A percentile compares a stretch with the other conserved stretches of the same genome.
Evolutionary conservation across 92 coral and sea anemone genomes (phyloP).

Genomic region (Umimayanthus chanpuru): DNA sequence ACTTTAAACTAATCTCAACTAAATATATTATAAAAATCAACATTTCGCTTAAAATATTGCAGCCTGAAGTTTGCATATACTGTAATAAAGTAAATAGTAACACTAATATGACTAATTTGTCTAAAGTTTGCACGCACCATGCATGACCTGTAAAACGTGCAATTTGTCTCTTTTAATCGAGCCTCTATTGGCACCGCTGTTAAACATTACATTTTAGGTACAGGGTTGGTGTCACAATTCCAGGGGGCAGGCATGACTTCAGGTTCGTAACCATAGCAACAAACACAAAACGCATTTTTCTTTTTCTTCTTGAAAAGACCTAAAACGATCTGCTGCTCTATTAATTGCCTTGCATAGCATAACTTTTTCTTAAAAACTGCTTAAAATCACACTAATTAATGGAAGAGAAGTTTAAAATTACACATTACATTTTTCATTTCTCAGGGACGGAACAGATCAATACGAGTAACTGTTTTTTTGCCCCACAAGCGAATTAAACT

Average conservation of each 20-base stretch:
- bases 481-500: too few relatives aligned
- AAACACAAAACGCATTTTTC: too few relatives aligned
- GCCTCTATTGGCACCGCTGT: neutral
- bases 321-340: too few relatives aligned
- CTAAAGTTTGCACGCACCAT: neutral
- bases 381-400: neutral
- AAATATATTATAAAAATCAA: too few relatives aligned
- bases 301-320: too few relatives aligned
- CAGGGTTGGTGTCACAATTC: slow-evolving; percentile 34
- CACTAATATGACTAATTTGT: too few relatives aligned
- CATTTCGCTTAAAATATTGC: neutral
- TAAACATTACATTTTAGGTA: slow-evolving; percentile 4
- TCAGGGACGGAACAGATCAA: neutral
- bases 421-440: too few relatives aligned
- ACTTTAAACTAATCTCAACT: neutral
- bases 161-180: neutral
- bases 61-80: too few relatives aligned
- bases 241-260: slow-evolving; percentile 38
- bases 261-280: slow-evolving; percentile 18
- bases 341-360: neutral
- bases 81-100: too few relatives aligned
- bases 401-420: too few relatives aligned
- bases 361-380: neutral
- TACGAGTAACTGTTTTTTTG: too few relatives aligned
- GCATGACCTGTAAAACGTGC: neutral